phyloP scores from a whole-genome alignment of 2,888 invertebrate species.

The Carabus problematicus region DNA sequence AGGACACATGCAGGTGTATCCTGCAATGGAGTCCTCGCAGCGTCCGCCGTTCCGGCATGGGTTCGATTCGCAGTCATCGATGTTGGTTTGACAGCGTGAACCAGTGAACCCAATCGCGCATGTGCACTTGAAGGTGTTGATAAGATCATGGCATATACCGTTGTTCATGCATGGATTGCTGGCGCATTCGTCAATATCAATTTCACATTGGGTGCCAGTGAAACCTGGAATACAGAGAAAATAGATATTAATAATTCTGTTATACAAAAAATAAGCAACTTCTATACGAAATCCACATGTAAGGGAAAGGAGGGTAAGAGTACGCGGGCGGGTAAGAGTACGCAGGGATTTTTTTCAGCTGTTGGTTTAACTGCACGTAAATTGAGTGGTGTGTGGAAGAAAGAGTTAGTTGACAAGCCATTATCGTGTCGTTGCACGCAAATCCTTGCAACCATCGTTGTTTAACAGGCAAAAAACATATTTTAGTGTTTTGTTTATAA shows the following conservation, averaged over 20 bases:
- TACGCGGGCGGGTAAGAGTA: too few relatives aligned
- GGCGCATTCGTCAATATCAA: constrained; percentile 90
- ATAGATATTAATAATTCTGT: too few relatives aligned
- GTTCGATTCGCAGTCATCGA: constrained; percentile 86
- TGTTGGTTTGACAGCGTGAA: constrained; percentile 85
- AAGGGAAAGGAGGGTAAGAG: too few relatives aligned
- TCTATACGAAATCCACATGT: background rate
- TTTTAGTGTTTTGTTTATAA: too few relatives aligned
- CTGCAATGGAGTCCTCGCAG: constrained; percentile 88
- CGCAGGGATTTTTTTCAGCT: too few relatives aligned
- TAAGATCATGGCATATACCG: constrained; percentile 85
- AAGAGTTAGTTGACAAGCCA: too few relatives aligned
- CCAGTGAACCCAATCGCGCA: constrained; percentile 90
- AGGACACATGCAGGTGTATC: constrained; percentile 90
- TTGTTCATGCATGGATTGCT: constrained; percentile 87
- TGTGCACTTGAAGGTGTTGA: constrained; percentile 86
- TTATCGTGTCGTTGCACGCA: too few relatives aligned
- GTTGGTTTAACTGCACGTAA: too few relatives aligned
- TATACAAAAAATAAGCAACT: too few relatives aligned
- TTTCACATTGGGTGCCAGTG: constrained; percentile 88
- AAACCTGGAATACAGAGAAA: constrained; percentile 67
- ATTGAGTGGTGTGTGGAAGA: too few relatives aligned
- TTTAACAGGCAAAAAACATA: too few relatives aligned
- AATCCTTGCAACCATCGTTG: too few relatives aligned
- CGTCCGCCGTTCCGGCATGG: constrained; percentile 91